Base-by-base conservation (phyloP, 2,113 vertebrate species). In the Corydoras maculifer region DNA sequence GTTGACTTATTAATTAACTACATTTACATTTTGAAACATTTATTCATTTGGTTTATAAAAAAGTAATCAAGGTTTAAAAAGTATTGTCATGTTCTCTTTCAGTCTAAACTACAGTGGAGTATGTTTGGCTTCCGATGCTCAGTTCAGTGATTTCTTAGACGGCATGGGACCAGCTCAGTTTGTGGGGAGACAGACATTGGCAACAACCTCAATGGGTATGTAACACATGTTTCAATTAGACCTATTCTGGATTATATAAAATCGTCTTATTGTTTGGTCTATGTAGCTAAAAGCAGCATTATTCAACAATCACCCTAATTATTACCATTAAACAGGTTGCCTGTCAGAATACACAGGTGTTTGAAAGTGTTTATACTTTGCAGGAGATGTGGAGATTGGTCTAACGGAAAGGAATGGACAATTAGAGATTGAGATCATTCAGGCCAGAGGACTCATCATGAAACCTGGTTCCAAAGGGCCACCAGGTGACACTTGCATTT, bases 111-210 rank as follows among this genome's bases (percentile, higher is more conserved):
- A 98, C 84, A 97, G 94, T 53, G 95, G 96, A 62, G 91, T 97
- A 84, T 98, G 96, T 83, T 83, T 98, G 86, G 96, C 96, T 0
- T 97, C 96, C 0, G 93, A 97, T 11, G 88, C 94, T 25, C 96
- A 98, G 84, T 99, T 99, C 70, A 93, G 96, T 73, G 95, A 98
- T 82, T 99, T 99, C 86, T 86, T 99, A 78, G 94, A 95, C 10
- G 96, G 96, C 77, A 99, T 99, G 95, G 96, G 96, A 14, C 96
- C 96, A 0, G 96, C 96, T 5, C 96, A 98, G 81, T 98, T 98
- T 70, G 96, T 99, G 63, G 96, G 96, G 7, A 90, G 96, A 74
- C 96, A 99, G 87, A 99, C 96, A 48, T 82, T 99, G 83, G 96
- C 96, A 31, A 99, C 94, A n/a, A 97, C 96, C 2, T 97, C 96